A percentile compares a stretch with the other conserved stretches of the same genome.
Evolutionary conservation across 2,113 vertebrate species (phyloP).

Genomic region (Oriolus oriolus): DNA sequence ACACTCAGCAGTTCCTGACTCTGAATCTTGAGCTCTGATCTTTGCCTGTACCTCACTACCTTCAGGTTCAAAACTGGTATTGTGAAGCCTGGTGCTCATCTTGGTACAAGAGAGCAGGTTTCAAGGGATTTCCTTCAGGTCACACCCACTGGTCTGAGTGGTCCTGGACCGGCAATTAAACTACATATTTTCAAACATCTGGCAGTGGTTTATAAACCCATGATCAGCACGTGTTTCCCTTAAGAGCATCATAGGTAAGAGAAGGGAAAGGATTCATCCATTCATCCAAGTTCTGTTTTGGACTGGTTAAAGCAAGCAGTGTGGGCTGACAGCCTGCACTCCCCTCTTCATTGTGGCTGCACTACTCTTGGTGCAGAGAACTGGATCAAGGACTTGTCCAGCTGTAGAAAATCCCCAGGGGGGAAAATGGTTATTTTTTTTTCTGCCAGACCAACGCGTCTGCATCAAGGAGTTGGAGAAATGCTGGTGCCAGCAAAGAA

Average conservation of each 20-base stretch:
- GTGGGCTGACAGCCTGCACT: not conserved
- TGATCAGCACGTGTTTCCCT: accelerated
- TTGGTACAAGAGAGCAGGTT: not conserved
- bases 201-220: not conserved
- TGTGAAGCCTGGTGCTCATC: not conserved
- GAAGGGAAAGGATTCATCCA: not conserved
- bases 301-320: not conserved
- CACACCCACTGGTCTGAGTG: not conserved
- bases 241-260: not conserved
- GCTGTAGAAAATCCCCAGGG: not conserved
- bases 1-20: not conserved
- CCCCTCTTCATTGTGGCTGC: not conserved
- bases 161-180: not conserved
- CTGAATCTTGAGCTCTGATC: not conserved
- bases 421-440: not conserved
- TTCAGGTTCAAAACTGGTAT: not conserved
- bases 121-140: not conserved
- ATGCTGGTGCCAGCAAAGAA: accelerated
- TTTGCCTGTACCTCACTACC: not conserved
- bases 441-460: not conserved
- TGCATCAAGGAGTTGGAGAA: not conserved
- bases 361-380: not conserved
- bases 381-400: not conserved
- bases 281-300: not conserved
- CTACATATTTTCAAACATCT: not conserved